These are phyloP conservation scores for Characodon lateralis DNA, from an alignment of 2,797 vertebrate species.

Conservation along the genomic window DNA sequence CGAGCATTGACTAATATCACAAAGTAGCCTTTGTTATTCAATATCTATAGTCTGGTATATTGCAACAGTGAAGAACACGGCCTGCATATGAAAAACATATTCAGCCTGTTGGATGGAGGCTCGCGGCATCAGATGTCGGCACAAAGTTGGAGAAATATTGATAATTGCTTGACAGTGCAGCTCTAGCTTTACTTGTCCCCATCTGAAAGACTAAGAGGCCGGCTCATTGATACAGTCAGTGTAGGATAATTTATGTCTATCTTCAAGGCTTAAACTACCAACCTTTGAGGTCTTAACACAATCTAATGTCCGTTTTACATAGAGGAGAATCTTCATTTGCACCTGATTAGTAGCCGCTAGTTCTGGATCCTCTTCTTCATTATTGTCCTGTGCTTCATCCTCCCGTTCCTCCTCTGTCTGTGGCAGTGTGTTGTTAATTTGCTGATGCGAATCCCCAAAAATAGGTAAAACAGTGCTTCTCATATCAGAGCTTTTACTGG, in stretches of 20 bases:
- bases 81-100: background rate
- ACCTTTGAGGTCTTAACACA: background rate
- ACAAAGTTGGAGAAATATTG: background rate
- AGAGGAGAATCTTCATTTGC: background rate
- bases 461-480: background rate
- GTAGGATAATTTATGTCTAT: background rate
- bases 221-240: background rate
- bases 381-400: conserved; percentile 40
- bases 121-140: background rate
- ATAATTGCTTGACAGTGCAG: background rate
- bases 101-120: background rate
- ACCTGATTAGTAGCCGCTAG: conserved; percentile 55
- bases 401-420: conserved; percentile 15
- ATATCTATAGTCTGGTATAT: background rate
- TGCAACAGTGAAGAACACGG: background rate
- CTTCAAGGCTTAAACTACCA: background rate
- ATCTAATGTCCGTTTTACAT: background rate
- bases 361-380: conserved; percentile 18
- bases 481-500: background rate
- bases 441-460: background rate
- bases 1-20: no score
- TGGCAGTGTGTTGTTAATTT: background rate
- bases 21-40: no score
- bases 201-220: background rate
- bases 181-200: background rate